A percentile compares a stretch with the other conserved stretches of the same genome.
These are phyloP conservation scores for Harpegnathos saltator DNA, from an alignment of 1,140 invertebrate genomes.

Conservation along the genomic window DNA sequence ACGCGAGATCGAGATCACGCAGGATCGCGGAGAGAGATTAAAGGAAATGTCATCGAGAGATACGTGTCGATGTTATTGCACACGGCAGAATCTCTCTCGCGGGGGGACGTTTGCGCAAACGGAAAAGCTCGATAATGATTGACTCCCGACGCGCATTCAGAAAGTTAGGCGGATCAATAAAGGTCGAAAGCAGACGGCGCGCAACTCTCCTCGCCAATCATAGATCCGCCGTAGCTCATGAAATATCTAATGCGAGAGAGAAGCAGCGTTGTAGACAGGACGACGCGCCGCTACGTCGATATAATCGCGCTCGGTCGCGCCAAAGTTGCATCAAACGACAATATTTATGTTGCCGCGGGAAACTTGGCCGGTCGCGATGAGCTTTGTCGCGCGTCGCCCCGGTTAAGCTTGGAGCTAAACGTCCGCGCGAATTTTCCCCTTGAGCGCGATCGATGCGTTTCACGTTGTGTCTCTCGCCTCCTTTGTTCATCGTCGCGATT, in stretches of 20 bases:
- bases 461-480: too few species aligned
- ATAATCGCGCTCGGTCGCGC: conserved; percentile 13
- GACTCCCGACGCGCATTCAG: conserved; percentile 30
- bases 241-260: conserved; percentile 48
- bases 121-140: conserved; percentile 15
- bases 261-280: conserved; percentile 17
- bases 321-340: conserved; percentile 25
- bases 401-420: background rate
- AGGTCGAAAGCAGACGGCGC: conserved; percentile 15
- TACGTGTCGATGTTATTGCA: background rate
- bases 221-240: conserved; percentile 51
- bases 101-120: background rate
- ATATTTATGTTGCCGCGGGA: conserved; percentile 5
- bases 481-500: background rate
- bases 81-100: background rate
- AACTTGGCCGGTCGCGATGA: too few species aligned
- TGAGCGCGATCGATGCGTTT: background rate
- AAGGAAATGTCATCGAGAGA: too few species aligned
- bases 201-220: conserved; percentile 45
- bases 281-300: conserved; percentile 30
- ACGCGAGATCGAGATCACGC: too few species aligned
- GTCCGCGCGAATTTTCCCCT: background rate
- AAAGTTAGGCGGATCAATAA: conserved; percentile 48
- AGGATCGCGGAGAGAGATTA: too few species aligned
- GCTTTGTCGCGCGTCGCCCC: background rate